phyloP scores from a whole-genome alignment of 2,888 invertebrate genomes.

The Apocheima hispidaria region DNA sequence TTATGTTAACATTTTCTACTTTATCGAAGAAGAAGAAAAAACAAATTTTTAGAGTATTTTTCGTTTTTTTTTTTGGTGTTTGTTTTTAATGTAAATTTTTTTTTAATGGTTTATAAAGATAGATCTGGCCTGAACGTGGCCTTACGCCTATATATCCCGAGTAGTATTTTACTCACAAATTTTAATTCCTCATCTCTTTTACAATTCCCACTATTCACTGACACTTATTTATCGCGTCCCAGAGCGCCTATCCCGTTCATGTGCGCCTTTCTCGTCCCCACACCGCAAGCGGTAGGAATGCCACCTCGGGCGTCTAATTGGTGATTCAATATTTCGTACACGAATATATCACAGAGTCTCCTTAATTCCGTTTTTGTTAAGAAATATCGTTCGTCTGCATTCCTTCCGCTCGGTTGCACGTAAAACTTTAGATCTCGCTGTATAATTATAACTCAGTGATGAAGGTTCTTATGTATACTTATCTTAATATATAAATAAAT shows the following conservation, averaged over 20 bases:
- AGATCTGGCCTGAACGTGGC: too few relatives aligned
- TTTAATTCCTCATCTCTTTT: conserved; percentile 12
- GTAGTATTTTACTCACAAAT: background rate
- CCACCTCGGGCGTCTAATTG: conserved; percentile 50
- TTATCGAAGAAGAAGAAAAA: too few relatives aligned
- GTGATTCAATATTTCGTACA: conserved; percentile 48
- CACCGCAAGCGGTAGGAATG: conserved; percentile 18
- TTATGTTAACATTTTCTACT: too few relatives aligned
- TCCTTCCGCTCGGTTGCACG: conserved; percentile 53
- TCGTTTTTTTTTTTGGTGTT: too few relatives aligned
- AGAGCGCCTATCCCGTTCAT: background rate
- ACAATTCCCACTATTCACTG: conserved; percentile 3
- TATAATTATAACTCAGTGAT: conserved; percentile 6
- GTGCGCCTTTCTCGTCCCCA: background rate
- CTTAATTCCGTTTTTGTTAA: conserved; percentile 52
- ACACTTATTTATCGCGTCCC: conserved; percentile 16
- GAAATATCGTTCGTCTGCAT: conserved; percentile 60
- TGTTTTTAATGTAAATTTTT: too few relatives aligned
- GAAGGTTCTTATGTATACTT: background rate
- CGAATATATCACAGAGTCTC: conserved; percentile 51
- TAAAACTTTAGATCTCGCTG: conserved; percentile 45
- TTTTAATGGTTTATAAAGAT: too few relatives aligned
- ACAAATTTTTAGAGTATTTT: too few relatives aligned
- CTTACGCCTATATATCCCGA: background rate
- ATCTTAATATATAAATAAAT: too few relatives aligned